phyloP scores from a whole-genome alignment of 2,888 invertebrate species.

The Xanthorhoe spadicearia region DNA sequence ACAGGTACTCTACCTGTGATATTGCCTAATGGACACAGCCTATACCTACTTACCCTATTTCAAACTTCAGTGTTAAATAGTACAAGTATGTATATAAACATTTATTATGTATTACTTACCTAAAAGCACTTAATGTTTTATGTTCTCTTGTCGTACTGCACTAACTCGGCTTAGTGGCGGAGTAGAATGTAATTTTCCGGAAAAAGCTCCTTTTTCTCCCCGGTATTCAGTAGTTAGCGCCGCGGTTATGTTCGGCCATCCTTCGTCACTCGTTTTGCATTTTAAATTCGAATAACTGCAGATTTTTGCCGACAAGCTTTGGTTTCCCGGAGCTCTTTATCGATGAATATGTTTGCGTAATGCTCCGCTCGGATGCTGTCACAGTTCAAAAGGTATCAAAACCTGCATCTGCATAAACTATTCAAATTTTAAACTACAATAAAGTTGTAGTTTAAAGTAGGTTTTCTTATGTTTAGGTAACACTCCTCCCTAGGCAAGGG shows the following conservation, averaged over 20 bases:
- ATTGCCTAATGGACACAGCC: no score
- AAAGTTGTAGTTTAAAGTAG: no score
- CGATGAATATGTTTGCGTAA: constrained; percentile 60
- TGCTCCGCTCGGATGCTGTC: constrained; percentile 46
- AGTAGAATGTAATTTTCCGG: constrained; percentile 60
- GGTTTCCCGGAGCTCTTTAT: constrained; percentile 50
- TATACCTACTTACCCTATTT: no score
- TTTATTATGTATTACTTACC: no score
- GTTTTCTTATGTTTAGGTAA: background rate
- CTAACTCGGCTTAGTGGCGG: constrained; percentile 49
- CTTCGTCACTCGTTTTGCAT: constrained; percentile 57
- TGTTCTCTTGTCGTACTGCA: constrained; percentile 49
- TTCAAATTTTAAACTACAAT: background rate
- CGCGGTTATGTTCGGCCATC: constrained; percentile 49
- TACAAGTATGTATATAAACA: no score
- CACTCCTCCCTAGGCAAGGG: background rate
- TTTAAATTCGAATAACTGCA: constrained; percentile 68
- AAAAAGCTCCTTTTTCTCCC: constrained; percentile 55
- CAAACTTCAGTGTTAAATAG: no score
- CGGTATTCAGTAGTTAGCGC: constrained; percentile 62
- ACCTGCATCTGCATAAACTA: constrained; percentile 28
- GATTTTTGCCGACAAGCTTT: constrained; percentile 57
- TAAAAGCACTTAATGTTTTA: constrained; percentile 12
- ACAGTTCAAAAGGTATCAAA: constrained; percentile 30
- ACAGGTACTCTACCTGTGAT: no score